Conservation (phyloP, 2,797 vertebrate genomes). For the Sebastes baramenuke region DNA sequence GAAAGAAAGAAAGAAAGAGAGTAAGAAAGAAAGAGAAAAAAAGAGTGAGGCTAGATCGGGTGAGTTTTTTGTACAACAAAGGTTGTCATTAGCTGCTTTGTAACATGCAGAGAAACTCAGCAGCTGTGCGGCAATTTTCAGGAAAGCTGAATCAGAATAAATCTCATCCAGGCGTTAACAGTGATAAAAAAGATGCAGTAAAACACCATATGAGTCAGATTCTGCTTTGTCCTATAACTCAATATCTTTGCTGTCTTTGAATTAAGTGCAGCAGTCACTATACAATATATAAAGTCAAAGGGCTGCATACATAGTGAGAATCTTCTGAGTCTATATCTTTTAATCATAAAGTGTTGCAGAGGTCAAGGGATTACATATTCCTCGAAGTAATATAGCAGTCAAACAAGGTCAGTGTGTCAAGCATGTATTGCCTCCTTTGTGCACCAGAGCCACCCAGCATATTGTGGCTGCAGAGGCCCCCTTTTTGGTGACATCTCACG, state of each 20-base stretch:
- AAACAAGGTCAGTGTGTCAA: conserved; percentile 68
- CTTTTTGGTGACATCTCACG: conserved; percentile 53
- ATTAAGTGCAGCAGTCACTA: background rate
- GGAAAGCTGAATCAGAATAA: conserved; percentile 14
- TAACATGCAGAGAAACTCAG: conserved; percentile 41
- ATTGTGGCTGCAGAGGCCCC: conserved; percentile 14
- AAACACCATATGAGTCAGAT: background rate
- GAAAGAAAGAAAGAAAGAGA: conserved; percentile 6
- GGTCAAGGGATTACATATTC: conserved; percentile 34
- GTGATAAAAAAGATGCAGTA: background rate
- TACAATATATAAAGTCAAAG: background rate
- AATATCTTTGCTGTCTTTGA: background rate
- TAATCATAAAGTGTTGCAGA: conserved; percentile 1
- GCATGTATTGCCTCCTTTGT: conserved; percentile 27
- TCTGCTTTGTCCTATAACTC: background rate
- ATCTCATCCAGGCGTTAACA: conserved; percentile 17
- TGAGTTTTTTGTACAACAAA: conserved; percentile 66
- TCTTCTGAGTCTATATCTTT: background rate
- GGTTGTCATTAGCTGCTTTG: conserved; percentile 67
- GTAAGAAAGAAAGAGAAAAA: background rate
- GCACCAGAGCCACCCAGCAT: conserved; percentile 5
- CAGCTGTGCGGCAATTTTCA: conserved; percentile 54
- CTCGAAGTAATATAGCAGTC: conserved; percentile 12
- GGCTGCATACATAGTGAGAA: background rate
- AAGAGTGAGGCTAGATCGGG: conserved; percentile 14